These are phyloP conservation scores for Lasioglossum malachurum DNA, from an alignment of 2,888 invertebrate genomes.

Conservation along the genomic window DNA sequence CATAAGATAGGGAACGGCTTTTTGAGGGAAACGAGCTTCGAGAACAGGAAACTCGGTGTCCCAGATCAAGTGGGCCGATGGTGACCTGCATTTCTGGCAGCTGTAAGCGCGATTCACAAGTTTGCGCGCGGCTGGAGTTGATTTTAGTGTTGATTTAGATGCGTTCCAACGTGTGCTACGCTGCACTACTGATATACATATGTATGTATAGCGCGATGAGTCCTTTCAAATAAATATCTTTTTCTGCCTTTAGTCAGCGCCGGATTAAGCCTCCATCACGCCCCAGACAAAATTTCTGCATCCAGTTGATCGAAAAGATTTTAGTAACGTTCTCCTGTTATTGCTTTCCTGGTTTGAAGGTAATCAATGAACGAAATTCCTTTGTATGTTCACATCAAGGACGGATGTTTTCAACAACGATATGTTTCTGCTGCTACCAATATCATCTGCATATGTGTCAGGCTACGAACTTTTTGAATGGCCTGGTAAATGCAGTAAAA, in stretches of 20 bases:
- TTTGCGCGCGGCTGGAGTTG: conserved; percentile 30
- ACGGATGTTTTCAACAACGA: no score
- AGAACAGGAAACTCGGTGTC: conserved; percentile 3
- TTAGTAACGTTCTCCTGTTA: no score
- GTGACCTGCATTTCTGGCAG: conserved; percentile 36
- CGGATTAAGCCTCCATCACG: no score
- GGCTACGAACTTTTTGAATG: no score
- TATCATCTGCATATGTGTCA: no score
- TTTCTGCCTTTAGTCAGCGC: not conserved
- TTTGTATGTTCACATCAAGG: no score
- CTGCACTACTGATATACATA: not conserved
- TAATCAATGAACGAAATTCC: no score
- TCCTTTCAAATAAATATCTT: not conserved
- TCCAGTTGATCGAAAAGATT: no score
- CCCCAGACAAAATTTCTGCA: no score
- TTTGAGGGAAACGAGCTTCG: not conserved
- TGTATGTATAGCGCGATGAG: not conserved
- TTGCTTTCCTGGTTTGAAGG: no score
- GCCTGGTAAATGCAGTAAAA: no score
- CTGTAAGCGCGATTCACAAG: conserved; percentile 24
- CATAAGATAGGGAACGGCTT: not conserved
- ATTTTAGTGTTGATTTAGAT: conserved; percentile 31
- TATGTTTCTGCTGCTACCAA: no score
- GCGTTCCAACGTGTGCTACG: conserved; percentile 18
- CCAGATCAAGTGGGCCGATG: not conserved